Base-by-base conservation (phyloP, 2,888 invertebrate genomes). In the Epinotia brunnichana region DNA sequence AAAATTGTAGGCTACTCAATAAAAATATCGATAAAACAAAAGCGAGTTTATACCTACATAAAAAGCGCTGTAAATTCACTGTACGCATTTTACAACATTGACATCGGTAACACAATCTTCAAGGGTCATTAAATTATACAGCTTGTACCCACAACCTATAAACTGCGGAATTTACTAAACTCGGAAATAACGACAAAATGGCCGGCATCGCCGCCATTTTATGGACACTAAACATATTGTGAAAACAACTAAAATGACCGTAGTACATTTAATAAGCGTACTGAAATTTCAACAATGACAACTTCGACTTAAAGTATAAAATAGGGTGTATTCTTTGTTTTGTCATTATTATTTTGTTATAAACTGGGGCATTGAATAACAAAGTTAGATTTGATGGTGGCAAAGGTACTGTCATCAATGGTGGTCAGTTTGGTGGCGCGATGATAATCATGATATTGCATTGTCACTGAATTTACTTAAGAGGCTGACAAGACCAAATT, bases 131-230 rank as follows among this genome's bases (percentile, higher is more conserved):
- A 71, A 71, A 71, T 61, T 71, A 53, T 71, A 71, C 70, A 54
- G 66, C 66, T n/a, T 70, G 70, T 64, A 51, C 53, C 51, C 57
- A 59, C 59, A 53, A 19, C 67, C 56, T 24, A 67, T 72, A 72
- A 72, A 72, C 41, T 35, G 35, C 17, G 56, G 62, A 72, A 72
- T 68, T 72, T 67, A 62, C 72, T 72, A 54, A 72, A 61, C 68
- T 72, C 68, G 35, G 54, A 54, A 51, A 71, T 66, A 69, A 69
- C 61, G 67, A 72, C 72, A 72, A 72, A 72, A 72, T 72, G 72
- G 72, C 72, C 61, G 39, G 44, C 59, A 11, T 2, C 15, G 48
- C 53, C 59, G 71, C 66, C 66, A 70, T 71, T 68, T 72, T 72
- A 72, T 39, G 62, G n/a, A 17, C 56, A 21, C 67, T 72, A 62